Evolutionary conservation across 1,140 invertebrate species (phyloP).

Genomic region (Ostrea edulis): DNA sequence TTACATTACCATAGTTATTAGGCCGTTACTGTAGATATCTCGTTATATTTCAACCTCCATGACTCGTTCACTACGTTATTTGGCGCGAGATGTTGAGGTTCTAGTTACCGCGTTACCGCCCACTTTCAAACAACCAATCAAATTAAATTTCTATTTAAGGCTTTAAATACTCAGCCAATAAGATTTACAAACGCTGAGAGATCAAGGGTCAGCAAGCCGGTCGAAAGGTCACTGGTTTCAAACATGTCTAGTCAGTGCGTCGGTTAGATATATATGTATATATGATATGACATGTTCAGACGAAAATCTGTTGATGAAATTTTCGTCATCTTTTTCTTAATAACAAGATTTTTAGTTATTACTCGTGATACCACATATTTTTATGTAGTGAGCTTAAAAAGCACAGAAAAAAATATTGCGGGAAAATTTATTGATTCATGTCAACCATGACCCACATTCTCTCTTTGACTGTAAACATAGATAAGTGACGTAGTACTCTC

Average conservation of each 20-base stretch:
- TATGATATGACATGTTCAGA: slow-evolving; percentile 35
- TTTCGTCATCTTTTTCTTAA: background rate
- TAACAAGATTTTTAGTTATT: background rate
- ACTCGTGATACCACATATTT: background rate
- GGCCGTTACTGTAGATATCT: slow-evolving; percentile 13
- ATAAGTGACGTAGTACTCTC: slow-evolving; percentile 56
- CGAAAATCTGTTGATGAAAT: background rate
- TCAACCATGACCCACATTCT: slow-evolving; percentile 28
- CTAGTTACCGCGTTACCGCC: slow-evolving; percentile 60
- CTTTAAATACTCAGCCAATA: slow-evolving; percentile 57
- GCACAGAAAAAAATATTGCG: slow-evolving; percentile 22
- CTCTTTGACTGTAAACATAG: slow-evolving; percentile 11
- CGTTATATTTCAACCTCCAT: slow-evolving; percentile 31
- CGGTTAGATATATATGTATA: slow-evolving; percentile 14
- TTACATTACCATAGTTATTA: slow-evolving; percentile 25
- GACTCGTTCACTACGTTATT: slow-evolving; percentile 57
- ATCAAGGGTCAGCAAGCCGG: slow-evolving; percentile 45
- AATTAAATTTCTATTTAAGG: slow-evolving; percentile 22
- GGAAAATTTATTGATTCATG: slow-evolving; percentile 26
- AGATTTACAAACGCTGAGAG: slow-evolving; percentile 22
- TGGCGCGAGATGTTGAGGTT: slow-evolving; percentile 72
- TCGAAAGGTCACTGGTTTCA: slow-evolving; percentile 53
- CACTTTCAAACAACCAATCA: slow-evolving; percentile 65
- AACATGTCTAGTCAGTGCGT: slow-evolving; percentile 63
- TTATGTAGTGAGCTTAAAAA: no score